Evolutionary conservation across 2,113 vertebrate species (phyloP).

Genomic region (Macroglossus sobrinus): DNA sequence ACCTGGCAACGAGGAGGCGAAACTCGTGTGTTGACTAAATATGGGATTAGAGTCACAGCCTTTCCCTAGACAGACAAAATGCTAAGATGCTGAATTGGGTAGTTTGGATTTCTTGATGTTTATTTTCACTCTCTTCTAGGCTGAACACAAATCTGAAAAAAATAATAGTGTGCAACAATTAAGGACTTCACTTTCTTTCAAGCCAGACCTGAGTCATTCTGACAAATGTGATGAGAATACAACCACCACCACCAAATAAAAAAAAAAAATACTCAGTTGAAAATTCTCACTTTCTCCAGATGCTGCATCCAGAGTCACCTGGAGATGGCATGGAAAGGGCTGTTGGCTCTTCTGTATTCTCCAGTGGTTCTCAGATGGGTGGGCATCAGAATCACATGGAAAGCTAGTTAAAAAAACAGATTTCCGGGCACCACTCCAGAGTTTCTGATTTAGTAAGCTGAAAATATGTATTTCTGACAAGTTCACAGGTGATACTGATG

Average conservation of each 20-base stretch:
- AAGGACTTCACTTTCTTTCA: conserved; percentile 39
- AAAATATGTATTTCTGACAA: not conserved
- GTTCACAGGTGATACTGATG: not conserved
- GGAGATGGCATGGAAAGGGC: not conserved
- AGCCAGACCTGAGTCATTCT: conserved; percentile 51
- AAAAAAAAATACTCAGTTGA: not conserved
- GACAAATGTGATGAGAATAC: conserved; percentile 37
- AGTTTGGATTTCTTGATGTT: conserved; percentile 7
- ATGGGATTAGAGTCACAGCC: not conserved
- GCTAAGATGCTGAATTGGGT: not conserved
- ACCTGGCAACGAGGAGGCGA: not conserved
- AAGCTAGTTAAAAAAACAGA: not conserved
- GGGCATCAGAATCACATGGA: not conserved
- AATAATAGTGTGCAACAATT: not conserved
- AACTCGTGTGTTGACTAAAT: not conserved
- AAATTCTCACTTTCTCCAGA: not conserved
- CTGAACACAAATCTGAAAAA: conserved; percentile 20
- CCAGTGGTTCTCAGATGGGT: not conserved
- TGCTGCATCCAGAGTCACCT: not conserved
- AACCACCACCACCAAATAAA: not conserved
- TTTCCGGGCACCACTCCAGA: not conserved
- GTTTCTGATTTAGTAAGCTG: not conserved
- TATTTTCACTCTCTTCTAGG: conserved; percentile 38
- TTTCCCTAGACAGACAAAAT: not conserved
- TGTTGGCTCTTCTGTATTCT: not conserved